Percentiles rank a stretch among this genome's conserved stretches.
Conservation (phyloP, 1,140 invertebrate species). For the Calliopsis andreniformis region DNA sequence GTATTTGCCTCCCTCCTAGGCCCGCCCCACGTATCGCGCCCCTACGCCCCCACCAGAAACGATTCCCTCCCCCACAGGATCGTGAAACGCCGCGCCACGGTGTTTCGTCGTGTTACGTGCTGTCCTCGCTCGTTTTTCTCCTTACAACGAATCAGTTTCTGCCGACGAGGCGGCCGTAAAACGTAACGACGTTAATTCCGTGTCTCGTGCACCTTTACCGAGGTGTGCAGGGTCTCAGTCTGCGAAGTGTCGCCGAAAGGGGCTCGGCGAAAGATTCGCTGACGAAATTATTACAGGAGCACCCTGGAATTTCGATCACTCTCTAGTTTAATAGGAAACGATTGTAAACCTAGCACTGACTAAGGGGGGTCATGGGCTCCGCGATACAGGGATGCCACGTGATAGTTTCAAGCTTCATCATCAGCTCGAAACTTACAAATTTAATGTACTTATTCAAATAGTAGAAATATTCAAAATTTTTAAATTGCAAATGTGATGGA, state of each 20-base stretch:
- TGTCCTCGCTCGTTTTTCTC: constrained; percentile 50
- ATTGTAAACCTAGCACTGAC: too few species aligned
- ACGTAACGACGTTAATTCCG: constrained; percentile 66
- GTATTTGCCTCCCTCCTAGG: constrained; percentile 23
- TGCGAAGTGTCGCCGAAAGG: background rate
- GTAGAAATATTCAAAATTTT: too few species aligned
- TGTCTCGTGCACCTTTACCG: constrained; percentile 18
- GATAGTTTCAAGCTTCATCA: too few species aligned
- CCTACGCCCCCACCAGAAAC: constrained; percentile 13
- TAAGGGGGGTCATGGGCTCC: too few species aligned
- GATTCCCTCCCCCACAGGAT: constrained; percentile 26
- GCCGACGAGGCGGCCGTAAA: constrained; percentile 63
- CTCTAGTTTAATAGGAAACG: too few species aligned
- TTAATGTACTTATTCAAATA: too few species aligned
- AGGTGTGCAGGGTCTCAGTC: background rate
- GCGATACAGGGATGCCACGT: too few species aligned
- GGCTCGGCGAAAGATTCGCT: background rate
- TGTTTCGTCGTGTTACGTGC: constrained; percentile 62
- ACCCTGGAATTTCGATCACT: too few species aligned
- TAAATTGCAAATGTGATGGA: too few species aligned
- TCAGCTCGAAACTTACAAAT: too few species aligned
- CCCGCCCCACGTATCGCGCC: background rate
- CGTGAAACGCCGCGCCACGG: constrained; percentile 49
- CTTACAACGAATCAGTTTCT: constrained; percentile 68
- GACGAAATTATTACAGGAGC: background rate